Percentiles rank a stretch among this genome's conserved stretches.
Conservation (phyloP, 1,140 invertebrate species). For the Trachelipus rathkii region DNA sequence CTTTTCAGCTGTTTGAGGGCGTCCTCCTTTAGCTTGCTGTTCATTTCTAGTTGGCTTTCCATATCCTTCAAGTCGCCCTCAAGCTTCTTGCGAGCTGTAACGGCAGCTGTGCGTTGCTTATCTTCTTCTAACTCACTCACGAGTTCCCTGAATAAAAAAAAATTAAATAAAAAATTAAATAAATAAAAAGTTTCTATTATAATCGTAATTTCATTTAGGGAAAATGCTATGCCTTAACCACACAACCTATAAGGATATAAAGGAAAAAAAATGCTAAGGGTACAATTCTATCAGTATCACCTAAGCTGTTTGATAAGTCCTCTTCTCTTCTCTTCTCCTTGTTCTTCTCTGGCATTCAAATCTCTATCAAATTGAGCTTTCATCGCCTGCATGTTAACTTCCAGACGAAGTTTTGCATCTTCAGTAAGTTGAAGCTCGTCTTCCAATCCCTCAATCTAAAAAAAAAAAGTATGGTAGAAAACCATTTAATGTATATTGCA, state of each 20-base stretch:
- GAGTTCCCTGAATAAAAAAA: constrained; percentile 62
- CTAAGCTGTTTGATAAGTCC: constrained; percentile 83
- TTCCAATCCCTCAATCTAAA: constrained; percentile 91
- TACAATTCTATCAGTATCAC: not conserved
- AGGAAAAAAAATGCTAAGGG: too few relatives aligned
- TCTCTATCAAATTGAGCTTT: constrained; percentile 91
- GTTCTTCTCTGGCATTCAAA: constrained; percentile 85
- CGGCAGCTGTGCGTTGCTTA: constrained; percentile 83
- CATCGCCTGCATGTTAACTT: constrained; percentile 97
- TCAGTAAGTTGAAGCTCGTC: constrained; percentile 95
- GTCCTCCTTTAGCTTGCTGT: constrained; percentile 96
- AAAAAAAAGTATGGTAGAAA: not conserved
- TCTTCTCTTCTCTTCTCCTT: constrained; percentile 90
- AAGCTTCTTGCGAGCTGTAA: constrained; percentile 85
- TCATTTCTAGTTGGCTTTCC: constrained; percentile 88
- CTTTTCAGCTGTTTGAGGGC: constrained; percentile 93
- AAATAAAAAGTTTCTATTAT: not conserved
- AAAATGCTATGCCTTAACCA: too few relatives aligned
- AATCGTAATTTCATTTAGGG: not conserved
- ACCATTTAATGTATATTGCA: too few relatives aligned
- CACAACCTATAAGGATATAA: too few relatives aligned
- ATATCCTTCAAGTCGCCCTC: constrained; percentile 92
- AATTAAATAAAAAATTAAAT: not conserved
- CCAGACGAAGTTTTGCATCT: constrained; percentile 90
- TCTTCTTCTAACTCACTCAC: constrained; percentile 95